Percentiles rank a stretch among this genome's conserved stretches.
Conservation (phyloP, 2,113 vertebrate genomes). For the Sialia sialis region DNA sequence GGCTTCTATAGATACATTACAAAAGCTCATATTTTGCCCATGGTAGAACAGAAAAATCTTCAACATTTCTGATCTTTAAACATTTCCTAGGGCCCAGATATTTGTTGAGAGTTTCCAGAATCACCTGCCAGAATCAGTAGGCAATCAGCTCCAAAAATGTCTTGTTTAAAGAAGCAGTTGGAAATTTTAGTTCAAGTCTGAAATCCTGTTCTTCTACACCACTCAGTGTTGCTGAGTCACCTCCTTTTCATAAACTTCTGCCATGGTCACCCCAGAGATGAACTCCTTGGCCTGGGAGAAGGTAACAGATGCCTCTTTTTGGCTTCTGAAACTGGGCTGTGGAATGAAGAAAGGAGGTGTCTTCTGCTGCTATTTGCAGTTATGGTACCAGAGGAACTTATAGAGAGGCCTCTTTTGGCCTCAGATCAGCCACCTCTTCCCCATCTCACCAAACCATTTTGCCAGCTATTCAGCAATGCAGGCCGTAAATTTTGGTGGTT, state of each 20-base stretch:
- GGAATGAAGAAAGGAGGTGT: not conserved
- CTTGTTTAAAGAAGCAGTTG: not conserved
- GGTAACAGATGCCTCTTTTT: not conserved
- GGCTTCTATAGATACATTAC: not conserved
- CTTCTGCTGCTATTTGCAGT: not conserved
- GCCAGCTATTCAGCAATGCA: not conserved
- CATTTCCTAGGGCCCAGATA: not conserved
- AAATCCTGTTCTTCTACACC: not conserved
- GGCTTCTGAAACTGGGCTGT: not conserved
- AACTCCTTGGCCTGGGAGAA: not conserved
- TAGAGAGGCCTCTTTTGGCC: not conserved
- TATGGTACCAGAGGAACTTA: not conserved
- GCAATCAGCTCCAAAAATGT: not conserved
- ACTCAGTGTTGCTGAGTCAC: not conserved
- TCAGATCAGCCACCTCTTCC: not conserved
- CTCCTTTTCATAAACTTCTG: not conserved
- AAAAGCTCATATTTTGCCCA: not conserved
- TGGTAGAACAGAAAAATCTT: not conserved
- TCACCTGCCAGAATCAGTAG: not conserved
- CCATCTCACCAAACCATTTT: not conserved
- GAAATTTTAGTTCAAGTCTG: not conserved
- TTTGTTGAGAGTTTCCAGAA: not conserved
- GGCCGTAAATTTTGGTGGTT: not conserved
- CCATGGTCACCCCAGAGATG: not conserved
- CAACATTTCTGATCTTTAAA: not conserved